Base-by-base conservation (phyloP, 2,113 vertebrate species). In the Nibea albiflora region DNA sequence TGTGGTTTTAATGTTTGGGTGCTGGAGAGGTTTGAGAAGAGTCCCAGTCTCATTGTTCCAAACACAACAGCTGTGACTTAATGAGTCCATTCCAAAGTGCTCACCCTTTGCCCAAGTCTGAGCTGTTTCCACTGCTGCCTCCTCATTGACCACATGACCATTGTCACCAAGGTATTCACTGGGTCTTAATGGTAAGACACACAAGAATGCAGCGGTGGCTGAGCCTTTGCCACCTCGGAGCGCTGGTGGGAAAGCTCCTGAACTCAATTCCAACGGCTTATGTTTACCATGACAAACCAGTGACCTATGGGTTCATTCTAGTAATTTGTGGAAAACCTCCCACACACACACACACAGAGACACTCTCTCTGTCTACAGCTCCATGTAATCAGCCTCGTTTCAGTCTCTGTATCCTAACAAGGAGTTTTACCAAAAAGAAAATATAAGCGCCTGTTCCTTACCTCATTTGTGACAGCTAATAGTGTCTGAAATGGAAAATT, bases 11-110 rank as follows among this genome's bases (percentile, higher is more conserved):
- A 73, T 88, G 80, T 88, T 83, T 76, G 80, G 88, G 72, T 85
- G 80, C 72, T 81, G 72, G 62, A 84, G 75, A 74, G 81, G 76
- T 82, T 82, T 79, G 73, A 75, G 88, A 85, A 86, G 83, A 91
- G 81, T 70, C 80, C 76, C 42, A 12, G 62, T 52, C 50, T 86
- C 82, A 90, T 94, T 94, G 94, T 94, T 86, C 88, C 1, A 11
- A 67, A 71, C 81, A 92, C 92, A 93, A 93, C 94, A 93, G 92
- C 93, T 93, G 90, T 92, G 93, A 94, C 85, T 92, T 93, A 93
- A 94, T 93, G 89, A 93, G 90, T 83, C 80, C 78, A 89, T 92
- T 93, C 89, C 89, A 86, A 83, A 81, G 89, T 86, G 80, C 83
- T 91, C 86, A 89, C 72, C 89, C 92, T 90, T 86, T 91, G 85